These are phyloP conservation scores for Furcula furcula DNA, from an alignment of 2,888 invertebrate genomes.

Conservation along the genomic window DNA sequence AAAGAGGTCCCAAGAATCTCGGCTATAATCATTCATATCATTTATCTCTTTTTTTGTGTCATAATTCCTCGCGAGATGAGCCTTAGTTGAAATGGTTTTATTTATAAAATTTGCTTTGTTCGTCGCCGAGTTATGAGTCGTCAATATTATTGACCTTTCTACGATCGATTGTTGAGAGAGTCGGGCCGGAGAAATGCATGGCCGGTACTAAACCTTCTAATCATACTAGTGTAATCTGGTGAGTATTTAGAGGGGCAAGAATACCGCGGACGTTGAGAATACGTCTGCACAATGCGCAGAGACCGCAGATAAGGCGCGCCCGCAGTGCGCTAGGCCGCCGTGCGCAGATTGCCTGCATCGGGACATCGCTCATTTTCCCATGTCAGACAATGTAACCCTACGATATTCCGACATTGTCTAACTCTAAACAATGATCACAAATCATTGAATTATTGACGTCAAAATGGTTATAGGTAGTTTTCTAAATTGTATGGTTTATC, in stretches of 20 bases:
- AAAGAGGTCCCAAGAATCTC: conserved; percentile 51
- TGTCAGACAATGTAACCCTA: conserved; percentile 52
- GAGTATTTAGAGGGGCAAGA: conserved; percentile 59
- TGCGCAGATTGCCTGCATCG: conserved; percentile 50
- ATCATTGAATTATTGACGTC: no score
- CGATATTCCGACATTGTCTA: conserved; percentile 53
- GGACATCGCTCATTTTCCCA: conserved; percentile 65
- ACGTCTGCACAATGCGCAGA: conserved; percentile 54
- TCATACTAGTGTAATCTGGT: conserved; percentile 57
- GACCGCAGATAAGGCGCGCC: conserved; percentile 51
- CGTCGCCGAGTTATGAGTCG: conserved; percentile 23
- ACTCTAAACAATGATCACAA: no score
- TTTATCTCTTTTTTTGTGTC: conserved; percentile 56
- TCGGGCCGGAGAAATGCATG: conserved; percentile 21
- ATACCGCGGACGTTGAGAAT: conserved; percentile 62
- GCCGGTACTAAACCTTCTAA: conserved; percentile 55
- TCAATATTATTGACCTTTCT: conserved; percentile 25
- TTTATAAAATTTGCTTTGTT: conserved; percentile 11
- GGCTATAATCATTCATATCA: conserved; percentile 39
- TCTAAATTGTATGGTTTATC: no score
- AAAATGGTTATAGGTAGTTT: no score
- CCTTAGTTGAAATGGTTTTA: conserved; percentile 41
- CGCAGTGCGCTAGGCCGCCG: conserved; percentile 31
- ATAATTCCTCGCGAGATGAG: conserved; percentile 60
- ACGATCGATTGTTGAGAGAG: conserved; percentile 14